Base-by-base conservation (phyloP, 2,797 vertebrate genomes). In the Arvicola amphibius region DNA sequence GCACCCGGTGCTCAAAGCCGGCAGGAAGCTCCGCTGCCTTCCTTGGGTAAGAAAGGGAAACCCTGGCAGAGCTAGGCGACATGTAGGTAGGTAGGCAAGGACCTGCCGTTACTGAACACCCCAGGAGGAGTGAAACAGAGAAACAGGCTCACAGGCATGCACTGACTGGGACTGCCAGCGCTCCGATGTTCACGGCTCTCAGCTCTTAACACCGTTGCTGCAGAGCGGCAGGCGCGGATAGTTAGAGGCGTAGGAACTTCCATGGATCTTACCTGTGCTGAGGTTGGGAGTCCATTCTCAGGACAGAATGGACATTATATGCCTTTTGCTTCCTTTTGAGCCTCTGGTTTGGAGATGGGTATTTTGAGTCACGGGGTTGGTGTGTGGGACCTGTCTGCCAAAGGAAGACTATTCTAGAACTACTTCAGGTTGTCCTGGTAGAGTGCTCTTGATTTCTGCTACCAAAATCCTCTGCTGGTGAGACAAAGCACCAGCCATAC, bases 1-100 rank as follows among this genome's bases (percentile, higher is more conserved):
- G 1, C 37, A 67, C 12, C 32, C 3, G 2, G 3, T 4, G n/a
- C 40, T 6, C n/a, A 4, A n/a, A 77, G 69, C 25, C 46, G 16
- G 34, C 53, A 86, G 46, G 73, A 81, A 6, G 3, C 32, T 21
- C 85, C 84, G 32, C 40, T 34, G 34, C 21, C 90, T n/a, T 84
- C 71, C 48, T 69, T 80, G 65, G 43, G 63, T 27, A 48, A 61
- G 69, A 71, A 37, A 77, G 56, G 80, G 25, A 92, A 91, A 29
- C 87, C 90, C 43, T 63, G 10, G 86, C 48, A 80, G 48, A 34
- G n/a, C 48, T 56, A 56, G 59, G 69, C 51, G 34, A 11, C 6
- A 34, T 8, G 46, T 59, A 29, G 5, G 10, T 0, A 29, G 1
- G 10, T 0, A 29, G 1, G 32, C 11, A 8, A 29, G 71, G 77